Conservation (phyloP, 2,888 invertebrate species). For the Leptogaster cylindrica region DNA sequence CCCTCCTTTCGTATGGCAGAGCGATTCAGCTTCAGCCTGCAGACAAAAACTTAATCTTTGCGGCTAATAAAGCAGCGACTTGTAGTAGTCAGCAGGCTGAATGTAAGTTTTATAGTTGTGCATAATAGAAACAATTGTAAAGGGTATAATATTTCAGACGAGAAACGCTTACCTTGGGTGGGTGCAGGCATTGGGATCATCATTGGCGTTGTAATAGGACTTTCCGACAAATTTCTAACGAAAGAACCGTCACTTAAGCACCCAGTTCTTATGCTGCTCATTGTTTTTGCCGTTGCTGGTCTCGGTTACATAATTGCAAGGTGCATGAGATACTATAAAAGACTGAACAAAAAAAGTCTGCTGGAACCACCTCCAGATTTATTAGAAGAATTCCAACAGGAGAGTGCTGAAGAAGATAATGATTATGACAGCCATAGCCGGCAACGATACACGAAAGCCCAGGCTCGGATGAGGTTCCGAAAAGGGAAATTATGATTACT, state of each 20-base stretch:
- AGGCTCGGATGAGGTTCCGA: constrained; percentile 76
- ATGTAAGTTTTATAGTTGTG: constrained; percentile 60
- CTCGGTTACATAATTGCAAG: constrained; percentile 73
- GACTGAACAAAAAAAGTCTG: constrained; percentile 64
- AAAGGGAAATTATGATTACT: constrained; percentile 70
- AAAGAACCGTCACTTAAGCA: constrained; percentile 71
- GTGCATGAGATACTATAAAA: constrained; percentile 64
- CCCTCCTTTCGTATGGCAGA: constrained; percentile 72
- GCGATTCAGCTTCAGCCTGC: constrained; percentile 72
- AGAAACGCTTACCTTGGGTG: constrained; percentile 76
- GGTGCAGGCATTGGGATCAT: constrained; percentile 76
- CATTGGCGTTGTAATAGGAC: constrained; percentile 70
- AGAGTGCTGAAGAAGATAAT: constrained; percentile 45
- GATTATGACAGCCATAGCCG: constrained; percentile 52
- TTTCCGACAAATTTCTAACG: constrained; percentile 72
- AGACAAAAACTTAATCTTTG: constrained; percentile 69
- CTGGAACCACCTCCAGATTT: constrained; percentile 65
- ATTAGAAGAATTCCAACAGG: constrained; percentile 51
- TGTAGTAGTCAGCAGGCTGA: constrained; percentile 67
- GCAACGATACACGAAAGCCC: constrained; percentile 74
- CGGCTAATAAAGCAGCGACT: constrained; percentile 67
- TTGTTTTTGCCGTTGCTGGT: constrained; percentile 72
- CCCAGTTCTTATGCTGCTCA: constrained; percentile 74
- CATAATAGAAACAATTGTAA: neutral
- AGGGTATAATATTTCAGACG: constrained; percentile 63